A percentile compares a stretch with the other conserved stretches of the same genome.
These are phyloP conservation scores for Rhopalosiphum maidis DNA, from an alignment of 1,140 invertebrate species.

Conservation along the genomic window DNA sequence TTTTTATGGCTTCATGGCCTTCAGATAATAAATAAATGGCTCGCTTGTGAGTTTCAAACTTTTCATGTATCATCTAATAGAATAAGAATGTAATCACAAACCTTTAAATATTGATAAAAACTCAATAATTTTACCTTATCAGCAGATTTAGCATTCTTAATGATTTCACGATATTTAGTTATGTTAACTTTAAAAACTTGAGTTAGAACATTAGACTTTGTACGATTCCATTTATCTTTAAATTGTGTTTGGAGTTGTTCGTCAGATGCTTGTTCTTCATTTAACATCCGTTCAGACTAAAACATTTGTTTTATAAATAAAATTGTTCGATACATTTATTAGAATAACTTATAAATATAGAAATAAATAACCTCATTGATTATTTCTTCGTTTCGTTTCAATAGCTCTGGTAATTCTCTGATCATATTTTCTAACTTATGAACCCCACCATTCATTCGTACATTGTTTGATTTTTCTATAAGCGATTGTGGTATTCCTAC, in stretches of 20 bases:
- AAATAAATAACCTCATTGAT: constrained; percentile 79
- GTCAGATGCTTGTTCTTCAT: constrained; percentile 92
- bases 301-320: constrained; percentile 58
- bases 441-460: constrained; percentile 75
- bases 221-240: constrained; percentile 89
- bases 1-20: constrained; percentile 71
- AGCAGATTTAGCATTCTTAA: constrained; percentile 85
- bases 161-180: constrained; percentile 90
- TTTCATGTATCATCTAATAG: constrained; percentile 76
- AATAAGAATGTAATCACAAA: background rate
- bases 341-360: background rate
- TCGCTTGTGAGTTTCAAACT: constrained; percentile 81
- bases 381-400: constrained; percentile 94
- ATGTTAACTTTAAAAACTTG: constrained; percentile 86
- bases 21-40: constrained; percentile 85
- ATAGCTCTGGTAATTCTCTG: constrained; percentile 86
- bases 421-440: constrained; percentile 67
- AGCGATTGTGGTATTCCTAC: constrained; percentile 86
- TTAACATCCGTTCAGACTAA: constrained; percentile 82
- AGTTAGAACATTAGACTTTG: constrained; percentile 86
- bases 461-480: constrained; percentile 80
- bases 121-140: constrained; percentile 67
- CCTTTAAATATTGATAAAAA: background rate
- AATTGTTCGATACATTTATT: background rate
- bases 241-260: constrained; percentile 87